Percentiles rank a stretch among this genome's conserved stretches.
Evolutionary conservation across 2,888 invertebrate genomes (phyloP).

Genomic region (Sarcophaga subvicina): DNA sequence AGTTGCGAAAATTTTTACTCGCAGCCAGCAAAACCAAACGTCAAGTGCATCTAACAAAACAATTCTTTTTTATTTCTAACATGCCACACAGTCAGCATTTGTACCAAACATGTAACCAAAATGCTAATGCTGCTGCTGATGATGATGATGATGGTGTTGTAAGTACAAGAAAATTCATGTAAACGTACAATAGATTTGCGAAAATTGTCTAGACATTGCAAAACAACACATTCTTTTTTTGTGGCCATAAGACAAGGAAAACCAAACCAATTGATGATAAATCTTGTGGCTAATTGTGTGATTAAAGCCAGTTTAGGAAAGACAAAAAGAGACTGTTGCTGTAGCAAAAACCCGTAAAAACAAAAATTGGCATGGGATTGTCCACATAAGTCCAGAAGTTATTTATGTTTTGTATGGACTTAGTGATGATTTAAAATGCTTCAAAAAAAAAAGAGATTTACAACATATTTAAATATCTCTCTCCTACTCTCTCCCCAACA

Average conservation of each 20-base stretch:
- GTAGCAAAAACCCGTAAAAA: not conserved
- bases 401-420: conserved; percentile 37
- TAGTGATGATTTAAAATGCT: conserved; percentile 12
- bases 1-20: conserved; percentile 51
- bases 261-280: conserved; percentile 51
- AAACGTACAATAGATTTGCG: not conserved
- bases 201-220: conserved; percentile 32
- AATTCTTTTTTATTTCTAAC: not conserved
- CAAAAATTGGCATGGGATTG: conserved; percentile 26
- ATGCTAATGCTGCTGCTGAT: not conserved
- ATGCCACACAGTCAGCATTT: not conserved
- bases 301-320: conserved; percentile 52
- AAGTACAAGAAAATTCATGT: not conserved
- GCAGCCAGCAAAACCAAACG: conserved; percentile 11
- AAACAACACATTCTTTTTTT: not conserved
- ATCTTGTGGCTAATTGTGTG: conserved; percentile 64
- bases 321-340: conserved; percentile 10
- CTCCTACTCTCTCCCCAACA: not conserved
- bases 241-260: conserved; percentile 31
- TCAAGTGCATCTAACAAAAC: conserved; percentile 44
- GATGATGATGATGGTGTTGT: not conserved
- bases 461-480: not conserved
- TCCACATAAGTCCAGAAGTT: conserved; percentile 57
- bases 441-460: conserved; percentile 31
- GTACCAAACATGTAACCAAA: not conserved